Evolutionary conservation across 1,140 invertebrate species (phyloP).

Genomic region (Pinna nobilis): DNA sequence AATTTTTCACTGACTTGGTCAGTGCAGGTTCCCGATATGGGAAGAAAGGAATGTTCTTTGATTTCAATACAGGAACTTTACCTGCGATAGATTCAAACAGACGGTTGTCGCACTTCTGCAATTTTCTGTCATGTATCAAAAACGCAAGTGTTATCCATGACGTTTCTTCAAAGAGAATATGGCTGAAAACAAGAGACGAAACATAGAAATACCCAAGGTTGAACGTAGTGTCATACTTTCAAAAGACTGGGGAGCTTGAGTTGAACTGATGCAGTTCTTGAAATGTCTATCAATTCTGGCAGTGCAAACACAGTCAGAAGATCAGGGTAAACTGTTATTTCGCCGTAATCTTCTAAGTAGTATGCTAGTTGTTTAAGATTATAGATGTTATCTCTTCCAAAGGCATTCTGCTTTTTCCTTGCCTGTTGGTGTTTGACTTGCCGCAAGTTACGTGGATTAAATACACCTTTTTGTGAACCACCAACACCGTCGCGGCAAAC

Average conservation of each 20-base stretch:
- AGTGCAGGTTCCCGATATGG: conserved; percentile 6
- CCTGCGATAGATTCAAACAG: not conserved
- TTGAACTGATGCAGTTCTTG: conserved; percentile 29
- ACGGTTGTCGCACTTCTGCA: conserved; percentile 8
- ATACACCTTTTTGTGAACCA: too few relatives aligned
- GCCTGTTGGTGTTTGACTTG: conserved; percentile 31
- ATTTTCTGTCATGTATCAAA: conserved; percentile 29
- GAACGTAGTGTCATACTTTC: conserved; percentile 42
- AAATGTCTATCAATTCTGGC: conserved; percentile 32
- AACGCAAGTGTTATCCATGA: conserved; percentile 22
- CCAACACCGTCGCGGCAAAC: too few relatives aligned
- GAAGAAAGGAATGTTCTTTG: conserved; percentile 2
- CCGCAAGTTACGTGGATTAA: too few relatives aligned
- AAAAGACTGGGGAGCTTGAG: not conserved
- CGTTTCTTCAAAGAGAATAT: conserved; percentile 35
- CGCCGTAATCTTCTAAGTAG: conserved; percentile 22
- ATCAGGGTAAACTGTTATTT: conserved; percentile 31
- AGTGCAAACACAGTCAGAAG: conserved; percentile 34
- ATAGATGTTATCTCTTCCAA: conserved; percentile 35
- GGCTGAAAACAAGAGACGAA: conserved; percentile 20
- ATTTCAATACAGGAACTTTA: conserved; percentile 1
- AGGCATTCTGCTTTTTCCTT: not conserved
- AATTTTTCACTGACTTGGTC: not conserved
- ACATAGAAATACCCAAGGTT: conserved; percentile 34
- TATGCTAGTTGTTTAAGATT: conserved; percentile 24